Evolutionary conservation across 2,888 invertebrate species (phyloP).

Genomic region (Gari tellinella): DNA sequence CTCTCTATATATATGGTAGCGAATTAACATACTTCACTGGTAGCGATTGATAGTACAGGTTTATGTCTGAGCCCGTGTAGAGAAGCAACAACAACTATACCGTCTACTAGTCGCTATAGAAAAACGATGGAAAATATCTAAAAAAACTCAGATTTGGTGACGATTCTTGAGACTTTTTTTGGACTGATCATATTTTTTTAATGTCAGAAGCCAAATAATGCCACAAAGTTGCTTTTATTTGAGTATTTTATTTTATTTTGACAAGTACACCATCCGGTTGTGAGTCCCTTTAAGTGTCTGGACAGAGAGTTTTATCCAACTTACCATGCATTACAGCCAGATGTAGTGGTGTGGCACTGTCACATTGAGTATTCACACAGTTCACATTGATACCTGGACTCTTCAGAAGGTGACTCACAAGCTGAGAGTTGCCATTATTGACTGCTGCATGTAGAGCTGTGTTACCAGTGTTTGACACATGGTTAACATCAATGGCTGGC

Average conservation of each 20-base stretch:
- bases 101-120: too few species aligned
- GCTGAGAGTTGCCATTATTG: constrained; percentile 76
- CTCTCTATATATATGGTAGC: too few species aligned
- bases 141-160: too few species aligned
- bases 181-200: too few species aligned
- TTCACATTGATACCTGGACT: constrained; percentile 75
- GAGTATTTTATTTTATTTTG: too few species aligned
- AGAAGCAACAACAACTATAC: too few species aligned
- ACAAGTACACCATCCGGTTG: too few species aligned
- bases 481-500: constrained; percentile 75
- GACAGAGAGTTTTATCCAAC: constrained; percentile 3
- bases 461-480: constrained; percentile 81
- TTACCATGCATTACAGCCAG: constrained; percentile 82
- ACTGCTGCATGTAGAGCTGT: constrained; percentile 83
- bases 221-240: too few species aligned
- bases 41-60: background rate
- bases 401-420: constrained; percentile 76
- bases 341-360: constrained; percentile 81
- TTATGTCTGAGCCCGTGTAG: background rate
- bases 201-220: too few species aligned
- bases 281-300: background rate
- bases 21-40: too few species aligned
- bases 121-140: too few species aligned
- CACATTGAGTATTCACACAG: constrained; percentile 79
- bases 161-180: too few species aligned